Conservation (phyloP, 1,140 invertebrate genomes). For the Akabosia matsudoensis region DNA sequence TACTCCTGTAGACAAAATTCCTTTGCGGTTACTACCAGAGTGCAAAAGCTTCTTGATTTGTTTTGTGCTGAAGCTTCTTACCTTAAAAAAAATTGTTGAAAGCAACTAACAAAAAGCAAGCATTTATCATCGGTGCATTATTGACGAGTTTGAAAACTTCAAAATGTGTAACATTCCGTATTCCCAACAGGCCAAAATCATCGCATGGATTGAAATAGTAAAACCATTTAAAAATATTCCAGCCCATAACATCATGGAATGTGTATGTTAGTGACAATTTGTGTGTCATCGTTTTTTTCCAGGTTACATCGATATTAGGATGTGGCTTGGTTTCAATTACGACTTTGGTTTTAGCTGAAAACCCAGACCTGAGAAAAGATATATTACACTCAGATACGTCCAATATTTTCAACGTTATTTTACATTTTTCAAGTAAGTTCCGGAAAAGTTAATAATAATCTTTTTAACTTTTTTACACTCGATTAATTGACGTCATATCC, state of each 20-base stretch:
- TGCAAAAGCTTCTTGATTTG: too few relatives aligned
- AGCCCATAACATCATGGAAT: background rate
- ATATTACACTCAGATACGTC: constrained; percentile 22
- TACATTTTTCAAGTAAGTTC: constrained; percentile 27
- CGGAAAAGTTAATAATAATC: background rate
- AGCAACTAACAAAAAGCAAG: too few relatives aligned
- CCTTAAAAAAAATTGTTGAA: too few relatives aligned
- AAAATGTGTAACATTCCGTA: background rate
- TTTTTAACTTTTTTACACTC: background rate
- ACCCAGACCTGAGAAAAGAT: constrained; percentile 20
- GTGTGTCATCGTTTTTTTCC: background rate
- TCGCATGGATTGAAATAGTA: constrained; percentile 36
- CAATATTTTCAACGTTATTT: constrained; percentile 28
- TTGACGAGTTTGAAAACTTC: background rate
- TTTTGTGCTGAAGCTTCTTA: too few relatives aligned
- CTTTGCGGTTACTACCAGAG: too few relatives aligned
- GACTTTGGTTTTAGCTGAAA: constrained; percentile 6
- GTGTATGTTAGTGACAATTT: background rate
- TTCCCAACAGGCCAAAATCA: constrained; percentile 27
- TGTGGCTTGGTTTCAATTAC: constrained; percentile 10
- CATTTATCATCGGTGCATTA: too few relatives aligned
- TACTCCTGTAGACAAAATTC: too few relatives aligned
- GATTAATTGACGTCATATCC: background rate
- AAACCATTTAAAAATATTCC: background rate
- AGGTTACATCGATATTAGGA: constrained; percentile 27